phyloP scores from a whole-genome alignment of 2,113 vertebrate species.

The Plotosus lineatus region DNA sequence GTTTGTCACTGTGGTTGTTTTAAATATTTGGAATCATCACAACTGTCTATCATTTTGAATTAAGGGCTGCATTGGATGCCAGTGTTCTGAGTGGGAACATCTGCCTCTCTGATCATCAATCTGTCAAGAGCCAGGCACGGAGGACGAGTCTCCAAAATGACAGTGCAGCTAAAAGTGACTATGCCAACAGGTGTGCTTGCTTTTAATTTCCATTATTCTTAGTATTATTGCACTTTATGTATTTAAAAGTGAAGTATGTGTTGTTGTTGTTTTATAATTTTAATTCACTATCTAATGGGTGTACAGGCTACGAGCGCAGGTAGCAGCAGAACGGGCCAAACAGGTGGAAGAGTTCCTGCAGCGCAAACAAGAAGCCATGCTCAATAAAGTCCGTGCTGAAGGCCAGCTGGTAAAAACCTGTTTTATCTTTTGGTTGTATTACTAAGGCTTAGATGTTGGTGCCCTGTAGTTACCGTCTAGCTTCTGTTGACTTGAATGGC shows the following conservation, averaged over 20 bases:
- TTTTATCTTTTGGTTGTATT: background rate
- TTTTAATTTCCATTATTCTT: background rate
- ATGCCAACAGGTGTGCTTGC: slow-evolving; percentile 66
- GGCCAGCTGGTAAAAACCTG: slow-evolving; percentile 88
- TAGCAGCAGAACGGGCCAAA: slow-evolving; percentile 75
- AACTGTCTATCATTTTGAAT: background rate
- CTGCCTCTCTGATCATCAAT: slow-evolving; percentile 69
- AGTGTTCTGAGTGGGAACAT: slow-evolving; percentile 71
- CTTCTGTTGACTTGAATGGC: slow-evolving; percentile 85
- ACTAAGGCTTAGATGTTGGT: background rate
- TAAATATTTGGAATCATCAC: background rate
- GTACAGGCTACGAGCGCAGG: slow-evolving; percentile 79
- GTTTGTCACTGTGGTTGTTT: background rate
- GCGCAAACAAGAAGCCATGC: slow-evolving; percentile 89
- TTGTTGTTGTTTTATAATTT: background rate
- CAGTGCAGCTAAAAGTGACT: slow-evolving; percentile 77
- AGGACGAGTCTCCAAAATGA: slow-evolving; percentile 73
- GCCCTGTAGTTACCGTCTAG: slow-evolving; percentile 27
- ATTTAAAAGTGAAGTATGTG: no score
- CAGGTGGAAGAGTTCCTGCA: slow-evolving; percentile 96
- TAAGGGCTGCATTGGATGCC: slow-evolving; percentile 69
- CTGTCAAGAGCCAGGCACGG: slow-evolving; percentile 80
- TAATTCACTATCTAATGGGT: background rate
- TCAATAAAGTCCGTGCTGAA: slow-evolving; percentile 95
- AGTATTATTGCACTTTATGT: background rate